Evolutionary conservation across 2,888 invertebrate genomes (phyloP).

Genomic region (Pyrrhosoma nymphula): DNA sequence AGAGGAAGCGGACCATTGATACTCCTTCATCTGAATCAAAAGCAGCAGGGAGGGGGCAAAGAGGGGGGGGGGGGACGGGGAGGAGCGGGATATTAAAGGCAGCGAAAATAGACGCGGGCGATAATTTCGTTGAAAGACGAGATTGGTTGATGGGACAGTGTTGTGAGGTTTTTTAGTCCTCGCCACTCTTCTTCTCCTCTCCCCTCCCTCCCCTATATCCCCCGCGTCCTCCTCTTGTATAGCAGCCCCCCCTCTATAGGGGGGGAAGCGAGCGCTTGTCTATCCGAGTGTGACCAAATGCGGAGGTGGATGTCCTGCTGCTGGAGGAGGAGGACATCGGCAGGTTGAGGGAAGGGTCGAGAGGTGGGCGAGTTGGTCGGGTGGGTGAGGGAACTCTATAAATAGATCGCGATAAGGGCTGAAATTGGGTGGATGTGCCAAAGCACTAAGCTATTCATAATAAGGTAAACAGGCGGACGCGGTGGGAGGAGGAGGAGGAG

Average conservation of each 20-base stretch:
- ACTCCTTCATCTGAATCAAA: conserved; percentile 4
- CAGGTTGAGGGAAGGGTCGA: not conserved
- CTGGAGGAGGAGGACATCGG: conserved; percentile 26
- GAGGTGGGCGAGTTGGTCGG: too few species aligned
- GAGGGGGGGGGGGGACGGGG: too few species aligned
- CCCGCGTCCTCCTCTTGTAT: not conserved
- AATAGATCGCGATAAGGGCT: conserved; percentile 48
- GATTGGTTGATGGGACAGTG: conserved; percentile 12
- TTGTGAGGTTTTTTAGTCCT: not conserved
- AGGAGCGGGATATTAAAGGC: not conserved
- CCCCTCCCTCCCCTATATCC: not conserved
- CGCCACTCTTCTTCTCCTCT: not conserved
- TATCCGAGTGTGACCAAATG: conserved; percentile 43
- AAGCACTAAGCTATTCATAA: conserved; percentile 64
- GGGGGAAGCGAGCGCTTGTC: not conserved
- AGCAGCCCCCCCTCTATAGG: too few species aligned
- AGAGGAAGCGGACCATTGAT: not conserved
- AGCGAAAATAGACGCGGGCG: conserved; percentile 18
- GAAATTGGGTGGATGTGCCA: conserved; percentile 59
- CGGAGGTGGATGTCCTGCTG: conserved; percentile 35
- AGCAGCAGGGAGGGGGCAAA: not conserved
- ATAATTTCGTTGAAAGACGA: conserved; percentile 29
- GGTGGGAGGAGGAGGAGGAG: not conserved
- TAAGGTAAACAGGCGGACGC: conserved; percentile 56
- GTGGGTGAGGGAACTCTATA: not conserved